Evolutionary conservation across 2,797 vertebrate genomes (phyloP), one percentile per base, ranked within the genome.

Genomic region (Phrynocephalus vlangalii): DNA sequence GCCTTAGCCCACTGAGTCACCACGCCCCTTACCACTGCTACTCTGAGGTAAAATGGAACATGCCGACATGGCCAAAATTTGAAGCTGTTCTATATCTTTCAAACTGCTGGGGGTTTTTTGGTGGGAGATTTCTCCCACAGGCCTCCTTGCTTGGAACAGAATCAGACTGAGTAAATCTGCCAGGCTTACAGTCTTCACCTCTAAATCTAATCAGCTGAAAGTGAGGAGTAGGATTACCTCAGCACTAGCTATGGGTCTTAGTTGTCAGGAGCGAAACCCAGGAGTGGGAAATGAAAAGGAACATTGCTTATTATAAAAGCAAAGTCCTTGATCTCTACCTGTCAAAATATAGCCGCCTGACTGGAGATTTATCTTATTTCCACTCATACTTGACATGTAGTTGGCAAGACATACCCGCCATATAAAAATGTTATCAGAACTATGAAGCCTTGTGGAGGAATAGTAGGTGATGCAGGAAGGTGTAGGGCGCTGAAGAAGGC

Each of bases 351-450:
- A 82, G n/a, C 83, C 86, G 84, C 68, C 24, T 50, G 87, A 90
- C 89, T 68, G 78, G 89, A 94, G 48, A 88, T 72, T 88, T 85
- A 24, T 88, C 30, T 86, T 86, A 92, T 60, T 26, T 77, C 68
- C 20, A 73, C 56, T n/a, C 38, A 76, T 24, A 52, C 90, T 86
- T 87, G 84, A 84, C 73, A 90, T 63, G 44, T 48, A 86, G 24
- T 82, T 92, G 85, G 68, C 85, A 90, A 92, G 72, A 63, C 52
- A 88, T 90, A 81, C 72, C 71, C 3, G n/a, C 79, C 89, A n/a
- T 78, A 89, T 88, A 90, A 91, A 88, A 91, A 89, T 20, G 72
- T 6, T 91, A 71, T 86, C 82, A 90, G 85, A 91, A 73, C 79
- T 91, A 90, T 16, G 24, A 67, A 90, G 76, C 84, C 56, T 71